Base-by-base conservation (phyloP, 2,113 vertebrate species). In the Nasalis larvatus region DNA sequence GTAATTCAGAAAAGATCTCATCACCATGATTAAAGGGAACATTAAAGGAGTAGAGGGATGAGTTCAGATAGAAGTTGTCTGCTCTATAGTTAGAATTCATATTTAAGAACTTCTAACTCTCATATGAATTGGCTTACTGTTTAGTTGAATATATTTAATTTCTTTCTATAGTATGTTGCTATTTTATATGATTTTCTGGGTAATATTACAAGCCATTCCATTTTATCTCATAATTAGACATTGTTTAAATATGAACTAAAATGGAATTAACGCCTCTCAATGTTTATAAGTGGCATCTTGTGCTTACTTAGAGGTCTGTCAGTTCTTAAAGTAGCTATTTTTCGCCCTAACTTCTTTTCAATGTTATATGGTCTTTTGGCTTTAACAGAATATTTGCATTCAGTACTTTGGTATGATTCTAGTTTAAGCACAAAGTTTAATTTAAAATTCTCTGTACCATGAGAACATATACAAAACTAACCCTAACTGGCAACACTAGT, bases 331-430 rank as follows among this genome's bases (percentile, higher is more conserved):
- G 27, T 32, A 91, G 40, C 54, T 93, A 1, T 45, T 94, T 90
- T 73, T 89, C 66, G 87, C 71, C n/a, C 78, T 32, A 60, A 73
- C n/a, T 82, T 93, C n/a, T 89, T 91, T 73, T 14, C 42, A 73
- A 1, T 68, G 35, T 60, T 37, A 18, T 35, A 4, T 84, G 35
- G n/a, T 84, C 52, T 90, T 86, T 93, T 52, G 66, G n/a, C 69
- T 85, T 95, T 86, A 77, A 30, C 11, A 73, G 71, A 78, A 74
- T 91, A 77, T 93, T 95, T 83, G 23, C 77, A 77, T 86, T 82
- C 58, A 58, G 56, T 93, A 49, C 52, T 93, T 86, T 74, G 71
- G 14, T 84, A 58, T 76, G 54, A 89, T 80, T 83, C 69, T 94
- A 66, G 42, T 63, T 92, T 27, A 87, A 92, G 35, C 73, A 42